Evolutionary conservation across 2,113 vertebrate species (phyloP).

Genomic region (Triplophysa rosa): DNA sequence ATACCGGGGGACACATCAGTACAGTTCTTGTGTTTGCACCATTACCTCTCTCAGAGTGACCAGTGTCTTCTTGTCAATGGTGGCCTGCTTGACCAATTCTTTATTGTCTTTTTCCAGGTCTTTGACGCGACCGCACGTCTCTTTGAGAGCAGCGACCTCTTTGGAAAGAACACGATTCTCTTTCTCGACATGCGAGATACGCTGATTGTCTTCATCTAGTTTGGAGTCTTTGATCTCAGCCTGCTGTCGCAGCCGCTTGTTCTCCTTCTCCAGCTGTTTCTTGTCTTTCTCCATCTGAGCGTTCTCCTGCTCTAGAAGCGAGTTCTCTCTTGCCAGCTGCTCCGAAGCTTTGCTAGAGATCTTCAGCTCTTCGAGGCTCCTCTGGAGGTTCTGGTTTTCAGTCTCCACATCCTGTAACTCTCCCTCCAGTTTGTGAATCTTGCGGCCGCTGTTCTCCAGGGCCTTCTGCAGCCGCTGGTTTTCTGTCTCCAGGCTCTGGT

Average conservation of each 20-base stretch:
- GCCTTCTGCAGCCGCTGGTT: constrained; percentile 96
- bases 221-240: constrained; percentile 93
- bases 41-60: constrained; percentile 89
- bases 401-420: constrained; percentile 91
- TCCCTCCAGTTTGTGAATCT: constrained; percentile 91
- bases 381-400: constrained; percentile 92
- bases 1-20: not conserved
- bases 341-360: constrained; percentile 96
- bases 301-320: constrained; percentile 89
- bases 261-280: constrained; percentile 96
- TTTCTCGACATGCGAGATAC: constrained; percentile 87
- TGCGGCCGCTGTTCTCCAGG: constrained; percentile 94
- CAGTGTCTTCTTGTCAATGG: constrained; percentile 95
- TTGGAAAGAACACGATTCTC: constrained; percentile 91
- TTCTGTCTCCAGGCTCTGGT: constrained; percentile 94
- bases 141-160: constrained; percentile 88
- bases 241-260: constrained; percentile 93
- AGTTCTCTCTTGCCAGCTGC: constrained; percentile 93
- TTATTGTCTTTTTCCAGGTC: constrained; percentile 95
- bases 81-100: constrained; percentile 89
- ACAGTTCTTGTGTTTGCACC: not conserved
- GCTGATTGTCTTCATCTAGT: constrained; percentile 88
- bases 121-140: constrained; percentile 85
- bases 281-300: constrained; percentile 95
- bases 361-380: constrained; percentile 92